Base-by-base conservation (phyloP, 2,888 invertebrate genomes). In the Epsilonema sp. region DNA sequence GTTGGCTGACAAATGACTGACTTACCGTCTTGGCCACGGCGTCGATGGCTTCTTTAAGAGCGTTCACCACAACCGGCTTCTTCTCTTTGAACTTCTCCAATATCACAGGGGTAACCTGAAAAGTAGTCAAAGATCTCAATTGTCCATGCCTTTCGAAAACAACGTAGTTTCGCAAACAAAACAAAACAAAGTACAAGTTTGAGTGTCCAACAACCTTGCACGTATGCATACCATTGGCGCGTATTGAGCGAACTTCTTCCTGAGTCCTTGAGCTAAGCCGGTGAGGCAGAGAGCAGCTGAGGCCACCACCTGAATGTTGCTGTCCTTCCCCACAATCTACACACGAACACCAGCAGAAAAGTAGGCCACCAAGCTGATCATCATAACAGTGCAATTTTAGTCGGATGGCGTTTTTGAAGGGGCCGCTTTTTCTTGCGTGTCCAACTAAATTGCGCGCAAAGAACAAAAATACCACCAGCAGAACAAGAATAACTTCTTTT, bases 81-180 rank as follows among this genome's bases (percentile, higher is more conserved):
- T 90, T 94, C 67, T 97, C 94, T 61, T 89, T 89, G 63, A 94
- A 94, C 68, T 94, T 97, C 59, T 94, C 92, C 31, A 97, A 67
- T 44, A 90, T 73, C 0, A 80, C 64, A 71, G 69, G 64, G 42
- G 68, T 56, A 46, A 65, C 46, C 39, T 16, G 16, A 31, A 31
- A 8, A 31, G n/a, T n/a, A n/a, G n/a, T 36, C 16, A 36, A 36
- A 36, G 37, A 36, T 36, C n/a, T n/a, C 23, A 16, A n/a, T 16
- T 20, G 8, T 5, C 13, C 2, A 21, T 1, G 36, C 21, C 21
- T 25, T 26, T 16, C 41, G 19, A 45, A 44, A 38, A 38, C 16
- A 39, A 37, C 21, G 3, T 39, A 21, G 3, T 2, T 11, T 31
- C 22, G 26, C 1, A 22, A 37, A 26, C 22, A 42, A 19, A 21